A percentile compares a stretch with the other conserved stretches of the same genome.
Conservation (phyloP, 2,888 invertebrate species). For the Drosophila histrio region DNA sequence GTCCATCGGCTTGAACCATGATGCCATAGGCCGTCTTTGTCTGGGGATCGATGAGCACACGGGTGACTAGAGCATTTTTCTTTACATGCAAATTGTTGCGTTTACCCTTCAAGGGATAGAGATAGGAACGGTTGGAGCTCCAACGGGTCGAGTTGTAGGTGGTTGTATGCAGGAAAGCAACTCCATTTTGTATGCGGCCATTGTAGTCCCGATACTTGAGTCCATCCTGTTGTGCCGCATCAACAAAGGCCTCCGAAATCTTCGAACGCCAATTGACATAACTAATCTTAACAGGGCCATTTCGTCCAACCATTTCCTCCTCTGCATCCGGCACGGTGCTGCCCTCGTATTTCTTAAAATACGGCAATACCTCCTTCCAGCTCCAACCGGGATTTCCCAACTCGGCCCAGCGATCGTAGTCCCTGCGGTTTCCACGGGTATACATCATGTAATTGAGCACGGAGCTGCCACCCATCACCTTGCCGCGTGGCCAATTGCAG, state of each 20-base stretch:
- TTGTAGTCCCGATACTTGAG: conserved; percentile 89
- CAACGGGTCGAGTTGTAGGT: conserved; percentile 86
- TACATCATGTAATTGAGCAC: conserved; percentile 93
- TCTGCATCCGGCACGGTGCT: conserved; percentile 86
- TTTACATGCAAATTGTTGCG: conserved; percentile 86
- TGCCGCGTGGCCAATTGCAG: conserved; percentile 92
- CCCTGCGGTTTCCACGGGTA: conserved; percentile 88
- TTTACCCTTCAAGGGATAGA: conserved; percentile 85
- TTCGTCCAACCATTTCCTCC: conserved; percentile 85
- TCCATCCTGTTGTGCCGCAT: conserved; percentile 87
- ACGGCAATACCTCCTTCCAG: conserved; percentile 89
- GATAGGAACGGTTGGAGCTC: conserved; percentile 87
- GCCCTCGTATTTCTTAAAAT: conserved; percentile 92
- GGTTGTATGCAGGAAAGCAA: conserved; percentile 87
- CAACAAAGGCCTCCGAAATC: conserved; percentile 87
- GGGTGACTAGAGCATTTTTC: conserved; percentile 85
- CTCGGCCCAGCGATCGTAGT: conserved; percentile 91
- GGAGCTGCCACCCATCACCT: conserved; percentile 92
- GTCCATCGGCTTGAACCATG: conserved; percentile 84
- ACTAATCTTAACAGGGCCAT: conserved; percentile 86
- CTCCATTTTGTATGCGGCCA: conserved; percentile 86
- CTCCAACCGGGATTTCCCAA: conserved; percentile 91
- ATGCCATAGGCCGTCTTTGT: conserved; percentile 86
- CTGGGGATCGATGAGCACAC: conserved; percentile 85
- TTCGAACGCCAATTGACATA: conserved; percentile 86